Evolutionary conservation across 1,140 invertebrate genomes (phyloP), one percentile per base, ranked within the genome.

Genomic region (Solenopsis fugax): DNA sequence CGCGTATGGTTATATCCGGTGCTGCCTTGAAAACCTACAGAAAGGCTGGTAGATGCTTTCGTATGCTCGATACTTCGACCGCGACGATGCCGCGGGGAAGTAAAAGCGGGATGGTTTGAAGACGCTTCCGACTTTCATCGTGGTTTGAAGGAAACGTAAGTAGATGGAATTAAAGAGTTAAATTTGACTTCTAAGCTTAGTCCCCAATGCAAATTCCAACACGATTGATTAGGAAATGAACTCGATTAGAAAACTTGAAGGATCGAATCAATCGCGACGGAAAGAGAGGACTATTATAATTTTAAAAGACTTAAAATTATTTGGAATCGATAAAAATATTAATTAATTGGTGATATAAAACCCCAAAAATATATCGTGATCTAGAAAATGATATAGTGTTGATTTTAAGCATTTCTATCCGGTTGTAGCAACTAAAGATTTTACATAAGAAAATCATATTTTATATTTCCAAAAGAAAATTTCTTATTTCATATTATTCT

Each of bases 51-150:
- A 60, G 29, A 5, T 54, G 34, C 41, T 73, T 48, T 73, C 24
- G 21, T 69, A 56, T 81, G 64, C 9, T 72, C 16, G 52, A 72
- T 82, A 82, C 24, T 82, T 82, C 6, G 41, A 73, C 54, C 18
- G n/a, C n/a, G 18, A 60, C 29, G 13, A 75, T 50, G 54, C 37
- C 16, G 21, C 2, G 2, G 41, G 12, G 45, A 60, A 75, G 41
- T 75, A 84, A 84, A 62, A 84, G 50, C 41, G n/a, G 16, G n/a
- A n/a, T 29, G 2, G 21, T 75, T 75, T 50, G 13, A 62, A 73
- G 69, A 7, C 24, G n/a, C 54, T 60, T 60, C 24, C 41, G 48
- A 80, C 54, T 73, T 75, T 24, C 41, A 0, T 71, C 16, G 12
- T n/a, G 41, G 4, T 60, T 50, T n/a, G 13, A 75, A n/a, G 13